A percentile compares a stretch with the other conserved stretches of the same genome.
These are phyloP conservation scores for Trematomus bernacchii DNA, from an alignment of 2,797 vertebrate genomes.

Conservation along the genomic window DNA sequence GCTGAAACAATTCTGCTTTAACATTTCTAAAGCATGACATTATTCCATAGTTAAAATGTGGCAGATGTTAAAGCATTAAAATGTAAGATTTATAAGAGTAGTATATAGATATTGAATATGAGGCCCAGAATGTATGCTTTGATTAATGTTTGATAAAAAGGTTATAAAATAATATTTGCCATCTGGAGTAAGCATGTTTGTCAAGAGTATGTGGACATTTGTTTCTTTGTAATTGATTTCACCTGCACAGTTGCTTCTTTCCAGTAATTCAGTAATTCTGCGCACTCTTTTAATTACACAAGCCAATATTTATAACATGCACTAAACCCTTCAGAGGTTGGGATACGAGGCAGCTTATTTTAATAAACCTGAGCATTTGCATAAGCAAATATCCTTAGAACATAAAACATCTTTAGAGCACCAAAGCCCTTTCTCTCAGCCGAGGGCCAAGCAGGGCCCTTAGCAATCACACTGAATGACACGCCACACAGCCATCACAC, in stretches of 20 bases:
- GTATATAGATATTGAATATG: background rate
- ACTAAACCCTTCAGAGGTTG: slow-evolving; percentile 17
- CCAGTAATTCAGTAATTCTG: background rate
- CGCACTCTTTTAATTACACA: slow-evolving; percentile 24
- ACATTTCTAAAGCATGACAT: background rate
- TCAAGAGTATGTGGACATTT: slow-evolving; percentile 7
- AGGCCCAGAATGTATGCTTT: background rate
- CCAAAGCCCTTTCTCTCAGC: slow-evolving; percentile 31
- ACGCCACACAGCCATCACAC: slow-evolving; percentile 40
- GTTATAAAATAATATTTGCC: slow-evolving; percentile 8
- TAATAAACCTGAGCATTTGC: slow-evolving; percentile 67
- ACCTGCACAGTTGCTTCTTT: background rate
- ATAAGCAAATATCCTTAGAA: slow-evolving; percentile 65
- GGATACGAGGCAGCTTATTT: slow-evolving; percentile 39
- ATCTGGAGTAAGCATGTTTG: slow-evolving; percentile 3
- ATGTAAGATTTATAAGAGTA: background rate
- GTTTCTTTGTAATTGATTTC: slow-evolving; percentile 38
- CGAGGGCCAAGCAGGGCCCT: slow-evolving; percentile 28
- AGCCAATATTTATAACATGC: slow-evolving; percentile 39
- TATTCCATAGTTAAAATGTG: background rate
- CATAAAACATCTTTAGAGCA: slow-evolving; percentile 59
- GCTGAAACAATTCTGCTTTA: background rate
- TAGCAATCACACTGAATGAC: slow-evolving; percentile 55
- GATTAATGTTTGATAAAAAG: slow-evolving; percentile 14
- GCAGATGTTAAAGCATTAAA: slow-evolving; percentile 8